Percentiles rank a stretch among this genome's conserved stretches.
phyloP scores from a whole-genome alignment of 2,888 invertebrate genomes.

The Drosophila percnosoma region DNA sequence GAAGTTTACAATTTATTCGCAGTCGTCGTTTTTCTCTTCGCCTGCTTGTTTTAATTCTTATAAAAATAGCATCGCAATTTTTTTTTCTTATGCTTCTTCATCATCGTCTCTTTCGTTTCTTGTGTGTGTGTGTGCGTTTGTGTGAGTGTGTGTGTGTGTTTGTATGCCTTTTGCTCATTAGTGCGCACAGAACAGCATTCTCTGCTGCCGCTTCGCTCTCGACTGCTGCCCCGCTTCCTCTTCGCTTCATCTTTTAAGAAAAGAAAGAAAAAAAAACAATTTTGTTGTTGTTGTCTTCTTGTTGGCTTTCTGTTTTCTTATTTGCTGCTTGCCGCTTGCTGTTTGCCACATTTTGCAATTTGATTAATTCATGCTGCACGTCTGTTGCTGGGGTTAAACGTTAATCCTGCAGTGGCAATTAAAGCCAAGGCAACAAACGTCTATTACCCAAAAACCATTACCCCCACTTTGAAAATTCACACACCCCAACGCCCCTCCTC shows the following conservation, averaged over 20 bases:
- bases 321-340: constrained; percentile 1
- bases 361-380: constrained; percentile 74
- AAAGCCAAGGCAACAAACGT: constrained; percentile 35
- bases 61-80: constrained; percentile 15
- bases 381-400: constrained; percentile 44
- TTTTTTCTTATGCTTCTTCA: constrained; percentile 5
- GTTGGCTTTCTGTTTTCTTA: constrained; percentile 2
- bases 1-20: constrained; percentile 49
- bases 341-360: constrained; percentile 65
- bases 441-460: constrained; percentile 8
- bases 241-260: background rate
- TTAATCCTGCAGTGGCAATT: constrained; percentile 58
- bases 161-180: constrained; percentile 30
- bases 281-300: constrained; percentile 18
- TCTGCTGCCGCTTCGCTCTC: background rate
- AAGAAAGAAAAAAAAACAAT: background rate
- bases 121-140: background rate
- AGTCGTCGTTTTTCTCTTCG: constrained; percentile 34
- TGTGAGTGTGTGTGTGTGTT: background rate
- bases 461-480: background rate
- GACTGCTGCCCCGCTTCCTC: background rate
- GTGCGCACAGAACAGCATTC: constrained; percentile 17
- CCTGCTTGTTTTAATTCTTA: constrained; percentile 40
- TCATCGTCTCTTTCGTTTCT: background rate
- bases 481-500: background rate